These are phyloP conservation scores for Onychostruthus taczanowskii DNA, from an alignment of 2,113 vertebrate genomes.

Conservation along the genomic window DNA sequence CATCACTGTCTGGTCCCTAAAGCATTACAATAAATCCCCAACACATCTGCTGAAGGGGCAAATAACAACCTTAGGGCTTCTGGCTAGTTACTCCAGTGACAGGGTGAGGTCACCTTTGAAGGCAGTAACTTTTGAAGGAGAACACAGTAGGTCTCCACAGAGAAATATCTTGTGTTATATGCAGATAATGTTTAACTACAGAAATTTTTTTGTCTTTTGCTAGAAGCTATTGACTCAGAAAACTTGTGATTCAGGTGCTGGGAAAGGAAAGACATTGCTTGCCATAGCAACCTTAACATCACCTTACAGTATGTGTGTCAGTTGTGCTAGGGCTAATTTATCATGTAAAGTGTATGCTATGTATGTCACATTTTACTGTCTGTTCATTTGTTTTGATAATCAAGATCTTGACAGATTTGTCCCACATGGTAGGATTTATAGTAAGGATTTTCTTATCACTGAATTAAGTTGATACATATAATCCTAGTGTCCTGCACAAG, in stretches of 20 bases:
- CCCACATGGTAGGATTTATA: conserved; percentile 71
- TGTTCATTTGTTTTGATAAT: conserved; percentile 77
- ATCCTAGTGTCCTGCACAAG: conserved; percentile 44
- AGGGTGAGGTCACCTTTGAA: neutral
- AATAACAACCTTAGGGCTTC: neutral
- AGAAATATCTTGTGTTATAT: neutral
- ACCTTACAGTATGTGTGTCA: conserved; percentile 51
- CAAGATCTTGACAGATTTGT: conserved; percentile 75
- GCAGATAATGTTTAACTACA: conserved; percentile 10
- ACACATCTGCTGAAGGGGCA: neutral
- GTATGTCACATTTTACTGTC: conserved; percentile 68
- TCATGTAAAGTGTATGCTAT: conserved; percentile 65
- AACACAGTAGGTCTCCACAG: neutral
- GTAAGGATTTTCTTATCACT: conserved; percentile 70
- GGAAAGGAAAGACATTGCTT: conserved; percentile 46
- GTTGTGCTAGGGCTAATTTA: conserved; percentile 66
- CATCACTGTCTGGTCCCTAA: neutral
- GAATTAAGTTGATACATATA: conserved; percentile 57
- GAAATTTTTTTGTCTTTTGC: conserved; percentile 24
- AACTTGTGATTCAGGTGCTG: conserved; percentile 26
- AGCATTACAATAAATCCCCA: neutral
- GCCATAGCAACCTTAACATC: conserved; percentile 70
- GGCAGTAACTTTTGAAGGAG: conserved; percentile 16
- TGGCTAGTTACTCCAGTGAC: neutral
- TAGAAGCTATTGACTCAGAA: conserved; percentile 19